Conservation (phyloP, 2,888 invertebrate species). For the Lomographa bimaculata region DNA sequence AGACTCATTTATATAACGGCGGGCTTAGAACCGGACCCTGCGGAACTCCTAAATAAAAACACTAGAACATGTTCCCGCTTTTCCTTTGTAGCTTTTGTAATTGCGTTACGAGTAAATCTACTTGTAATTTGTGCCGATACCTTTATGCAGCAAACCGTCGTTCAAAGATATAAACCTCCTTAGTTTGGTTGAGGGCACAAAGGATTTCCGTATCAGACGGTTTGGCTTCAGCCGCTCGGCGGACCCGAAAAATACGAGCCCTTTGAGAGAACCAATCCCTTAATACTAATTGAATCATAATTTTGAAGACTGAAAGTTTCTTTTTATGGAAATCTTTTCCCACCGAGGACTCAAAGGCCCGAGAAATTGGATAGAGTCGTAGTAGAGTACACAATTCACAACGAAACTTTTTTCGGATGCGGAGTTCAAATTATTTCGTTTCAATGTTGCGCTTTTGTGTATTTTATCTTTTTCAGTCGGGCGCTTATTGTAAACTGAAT, state of each 20-base stretch:
- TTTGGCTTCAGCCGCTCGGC: constrained; percentile 47
- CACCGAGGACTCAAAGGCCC: constrained; percentile 65
- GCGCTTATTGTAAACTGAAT: no score
- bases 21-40: constrained; percentile 37
- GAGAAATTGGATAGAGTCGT: constrained; percentile 63
- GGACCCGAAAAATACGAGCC: constrained; percentile 77
- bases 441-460: constrained; percentile 37
- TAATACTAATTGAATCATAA: constrained; percentile 84
- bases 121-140: constrained; percentile 64
- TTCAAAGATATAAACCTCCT: constrained; percentile 70
- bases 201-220: constrained; percentile 60
- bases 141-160: constrained; percentile 59
- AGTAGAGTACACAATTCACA: constrained; percentile 70
- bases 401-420: constrained; percentile 57
- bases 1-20: constrained; percentile 34
- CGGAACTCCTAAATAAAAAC: constrained; percentile 32
- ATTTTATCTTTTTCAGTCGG: constrained; percentile 18
- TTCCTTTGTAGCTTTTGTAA: constrained; percentile 35
- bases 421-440: constrained; percentile 62
- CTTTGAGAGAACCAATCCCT: constrained; percentile 78
- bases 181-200: constrained; percentile 78
- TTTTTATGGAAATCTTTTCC: constrained; percentile 81
- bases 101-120: constrained; percentile 45
- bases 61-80: constrained; percentile 36
- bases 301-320: constrained; percentile 77